Base-by-base conservation (phyloP, 1,140 invertebrate genomes). In the Papilio aristodemus region DNA sequence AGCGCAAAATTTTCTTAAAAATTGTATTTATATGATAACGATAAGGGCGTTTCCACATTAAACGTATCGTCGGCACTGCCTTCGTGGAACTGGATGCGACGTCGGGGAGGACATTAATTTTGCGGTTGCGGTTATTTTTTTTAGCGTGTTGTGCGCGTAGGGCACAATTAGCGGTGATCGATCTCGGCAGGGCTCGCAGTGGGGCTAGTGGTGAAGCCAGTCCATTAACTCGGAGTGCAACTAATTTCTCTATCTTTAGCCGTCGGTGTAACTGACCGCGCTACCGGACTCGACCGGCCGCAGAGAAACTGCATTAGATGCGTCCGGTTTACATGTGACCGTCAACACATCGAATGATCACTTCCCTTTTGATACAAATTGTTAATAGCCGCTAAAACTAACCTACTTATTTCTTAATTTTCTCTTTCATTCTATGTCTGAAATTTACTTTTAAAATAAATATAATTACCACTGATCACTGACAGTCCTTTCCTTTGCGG, bases 221-320 rank as follows among this genome's bases (percentile, higher is more conserved):
- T 87, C 85, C 85, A 81, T 87, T 86, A 85, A 85, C 86, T 84
- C 72, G 78, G 79, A 78, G 75, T 72, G 71, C 76, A 73, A 81
- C 80, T 90, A 88, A 90, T 88, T 90, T 87, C 88, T 89, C 88
- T 90, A 90, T 90, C 86, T 90, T 90, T 90, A 89, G 86, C 82
- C 80, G 73, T 71, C 79, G 86, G 84, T 83, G 84, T 90, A 87
- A 90, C 83, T 90, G 88, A 89, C 86, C 87, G 87, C 27, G 27
- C 27, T 6, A 6, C 62, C 32, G 70, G 75, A 73, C 72, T 76
- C 74, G 81, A 83, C 84, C 74, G 81, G 78, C 74, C 76, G 72
- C 79, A 86, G 84, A 85, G 81, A 85, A 87, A 87, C 84, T 88
- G 86, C 87, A 83, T 84, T 83, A 85, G 83, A 85, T 80, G 84